These are phyloP conservation scores for Ursus arctos DNA, from an alignment of 2,113 vertebrate genomes.

Conservation along the genomic window DNA sequence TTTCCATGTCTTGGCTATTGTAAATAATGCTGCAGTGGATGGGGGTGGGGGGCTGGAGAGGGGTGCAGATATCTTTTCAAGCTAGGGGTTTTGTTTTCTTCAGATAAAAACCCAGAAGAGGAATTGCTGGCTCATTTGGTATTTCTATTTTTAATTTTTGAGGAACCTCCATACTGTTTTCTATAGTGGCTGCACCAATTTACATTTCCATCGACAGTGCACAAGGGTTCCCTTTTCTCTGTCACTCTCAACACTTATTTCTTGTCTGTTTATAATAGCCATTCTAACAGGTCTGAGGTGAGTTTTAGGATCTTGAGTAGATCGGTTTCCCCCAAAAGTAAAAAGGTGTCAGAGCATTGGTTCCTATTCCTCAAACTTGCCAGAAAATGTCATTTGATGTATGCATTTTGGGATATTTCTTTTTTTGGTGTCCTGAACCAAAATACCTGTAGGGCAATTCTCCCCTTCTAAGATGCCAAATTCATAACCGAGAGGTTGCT, in stretches of 20 bases:
- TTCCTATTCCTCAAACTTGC: not conserved
- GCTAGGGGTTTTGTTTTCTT: not conserved
- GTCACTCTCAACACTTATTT: not conserved
- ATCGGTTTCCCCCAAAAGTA: not conserved
- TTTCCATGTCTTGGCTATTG: not conserved
- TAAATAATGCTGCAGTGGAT: not conserved
- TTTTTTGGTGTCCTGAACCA: slow-evolving; percentile 25
- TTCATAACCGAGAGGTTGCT: not conserved
- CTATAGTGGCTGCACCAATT: not conserved
- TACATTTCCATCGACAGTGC: not conserved
- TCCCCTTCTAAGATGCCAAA: not conserved
- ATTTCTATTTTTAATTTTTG: not conserved
- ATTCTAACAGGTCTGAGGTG: not conserved
- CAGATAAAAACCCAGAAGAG: not conserved
- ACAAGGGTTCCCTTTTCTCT: not conserved
- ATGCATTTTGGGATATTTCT: not conserved
- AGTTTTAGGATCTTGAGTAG: slow-evolving; percentile 5
- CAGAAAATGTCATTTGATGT: slow-evolving; percentile 42
- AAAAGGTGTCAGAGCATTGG: not conserved
- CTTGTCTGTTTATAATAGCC: not conserved
- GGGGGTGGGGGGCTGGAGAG: not conserved
- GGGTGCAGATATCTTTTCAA: not conserved
- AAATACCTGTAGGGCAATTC: not conserved
- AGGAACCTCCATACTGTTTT: not conserved
- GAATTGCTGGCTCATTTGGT: not conserved